These are phyloP conservation scores for Ciconia stormi DNA, from an alignment of 2,113 vertebrate species.

Conservation along the genomic window DNA sequence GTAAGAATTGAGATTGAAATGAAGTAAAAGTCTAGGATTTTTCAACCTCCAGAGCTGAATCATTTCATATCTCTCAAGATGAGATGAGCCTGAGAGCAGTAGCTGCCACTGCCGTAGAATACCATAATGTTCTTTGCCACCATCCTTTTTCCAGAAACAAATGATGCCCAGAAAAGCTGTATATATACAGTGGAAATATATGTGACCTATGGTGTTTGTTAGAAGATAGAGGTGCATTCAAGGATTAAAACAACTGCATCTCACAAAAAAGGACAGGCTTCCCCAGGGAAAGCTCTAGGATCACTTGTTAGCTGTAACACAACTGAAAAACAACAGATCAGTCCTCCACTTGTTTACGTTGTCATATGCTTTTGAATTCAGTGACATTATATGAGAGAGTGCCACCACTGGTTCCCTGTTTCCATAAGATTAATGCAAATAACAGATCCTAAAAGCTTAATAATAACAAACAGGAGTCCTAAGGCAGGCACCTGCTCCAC, in stretches of 20 bases:
- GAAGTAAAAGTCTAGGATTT: neutral
- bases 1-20: neutral
- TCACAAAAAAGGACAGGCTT: neutral
- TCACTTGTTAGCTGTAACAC: neutral
- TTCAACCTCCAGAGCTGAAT: neutral
- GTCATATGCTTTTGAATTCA: neutral
- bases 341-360: neutral
- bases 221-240: neutral
- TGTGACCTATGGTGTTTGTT: accelerated
- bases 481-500: neutral
- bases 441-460: neutral
- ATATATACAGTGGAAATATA: neutral
- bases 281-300: neutral
- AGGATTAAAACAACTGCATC: constrained; percentile 6
- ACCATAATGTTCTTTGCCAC: neutral
- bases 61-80: neutral
- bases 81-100: neutral
- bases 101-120: neutral
- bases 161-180: neutral
- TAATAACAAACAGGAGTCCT: neutral
- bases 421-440: neutral
- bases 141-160: neutral
- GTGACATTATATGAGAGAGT: neutral
- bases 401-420: neutral
- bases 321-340: neutral